phyloP scores from a whole-genome alignment of 2,888 invertebrate genomes.

The Tipula lateralis region DNA sequence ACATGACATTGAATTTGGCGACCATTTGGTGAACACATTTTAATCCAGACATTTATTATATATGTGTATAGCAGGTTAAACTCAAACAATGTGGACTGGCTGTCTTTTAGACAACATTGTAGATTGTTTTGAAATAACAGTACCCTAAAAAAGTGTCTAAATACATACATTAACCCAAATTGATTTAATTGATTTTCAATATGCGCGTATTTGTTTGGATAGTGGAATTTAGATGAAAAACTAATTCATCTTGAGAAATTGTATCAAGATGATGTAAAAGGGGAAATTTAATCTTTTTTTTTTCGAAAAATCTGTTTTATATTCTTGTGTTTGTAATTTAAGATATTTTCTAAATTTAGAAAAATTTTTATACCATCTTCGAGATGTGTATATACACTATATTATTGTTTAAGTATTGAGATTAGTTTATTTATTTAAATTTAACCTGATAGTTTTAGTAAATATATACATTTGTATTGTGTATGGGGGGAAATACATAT shows the following conservation, averaged over 20 bases:
- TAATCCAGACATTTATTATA: neutral
- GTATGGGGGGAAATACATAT: neutral
- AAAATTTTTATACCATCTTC: neutral
- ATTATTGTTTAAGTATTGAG: neutral
- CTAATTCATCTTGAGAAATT: neutral
- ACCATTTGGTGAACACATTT: neutral
- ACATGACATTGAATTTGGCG: neutral
- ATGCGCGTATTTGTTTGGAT: neutral
- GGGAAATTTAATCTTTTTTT: neutral
- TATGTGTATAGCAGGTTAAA: neutral
- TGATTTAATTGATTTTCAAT: conserved; percentile 19
- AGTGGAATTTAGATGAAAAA: neutral
- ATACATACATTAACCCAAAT: neutral
- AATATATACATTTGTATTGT: too few species aligned
- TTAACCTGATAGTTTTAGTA: conserved; percentile 7
- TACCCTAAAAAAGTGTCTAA: neutral
- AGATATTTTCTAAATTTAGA: neutral
- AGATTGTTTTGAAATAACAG: neutral
- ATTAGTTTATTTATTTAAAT: neutral
- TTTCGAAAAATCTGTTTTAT: neutral
- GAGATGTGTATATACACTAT: neutral
- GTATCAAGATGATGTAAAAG: neutral
- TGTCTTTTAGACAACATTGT: neutral
- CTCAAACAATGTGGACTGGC: neutral
- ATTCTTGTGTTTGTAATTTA: neutral